Base-by-base conservation (phyloP, 2,797 vertebrate species). In the Aselliscus stoliczkanus region DNA sequence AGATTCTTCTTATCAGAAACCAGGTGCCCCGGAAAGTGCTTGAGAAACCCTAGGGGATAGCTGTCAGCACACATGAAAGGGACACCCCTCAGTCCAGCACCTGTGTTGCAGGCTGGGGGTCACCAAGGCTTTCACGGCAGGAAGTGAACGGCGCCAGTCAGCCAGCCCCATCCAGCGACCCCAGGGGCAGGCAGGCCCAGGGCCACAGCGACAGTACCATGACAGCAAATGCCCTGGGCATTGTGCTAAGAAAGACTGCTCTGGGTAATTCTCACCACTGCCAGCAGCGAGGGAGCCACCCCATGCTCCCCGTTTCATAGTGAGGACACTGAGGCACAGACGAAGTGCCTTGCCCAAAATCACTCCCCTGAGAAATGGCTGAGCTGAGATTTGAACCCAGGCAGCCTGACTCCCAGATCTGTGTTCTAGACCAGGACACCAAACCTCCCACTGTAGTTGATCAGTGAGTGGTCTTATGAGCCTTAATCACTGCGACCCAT, bases 21-120 rank as follows among this genome's bases (percentile, higher is more conserved):
- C 58, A n/a, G 80, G 47, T 29, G 27, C 34, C 47, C 64, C 6
- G 29, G 89, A 42, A n/a, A 69, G 34, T 37, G 39, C 52, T 31
- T 23, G 11, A 17, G 58, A 27, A n/a, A 44, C 7, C 56, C n/a
- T 1, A 23, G 27, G 18, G n/a, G 11, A 20, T 2, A 25, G 72
- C 37, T 70, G 27, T 27, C n/a, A 7, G 11, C 21, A 4, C 7
- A 1, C 17, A 14, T 2, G 54, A 69, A 50, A 69, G 42, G 58
- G 15, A 25, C 1, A 0, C 14, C 72, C 64, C 34, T 70, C 25
- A 11, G 13, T 27, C 60, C 44, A 69, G 77, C 1, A 37, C 39
- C 64, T 39, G 1, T 20, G 47, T 4, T 60, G 1, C 0, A 34
- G 37, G 56, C 10, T 37, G 4, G 11, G 0, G 2, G 21, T 42